Evolutionary conservation across 2,797 vertebrate genomes (phyloP), one percentile per base, ranked within the genome.

Genomic region (Melanotaenia parkinsoni): DNA sequence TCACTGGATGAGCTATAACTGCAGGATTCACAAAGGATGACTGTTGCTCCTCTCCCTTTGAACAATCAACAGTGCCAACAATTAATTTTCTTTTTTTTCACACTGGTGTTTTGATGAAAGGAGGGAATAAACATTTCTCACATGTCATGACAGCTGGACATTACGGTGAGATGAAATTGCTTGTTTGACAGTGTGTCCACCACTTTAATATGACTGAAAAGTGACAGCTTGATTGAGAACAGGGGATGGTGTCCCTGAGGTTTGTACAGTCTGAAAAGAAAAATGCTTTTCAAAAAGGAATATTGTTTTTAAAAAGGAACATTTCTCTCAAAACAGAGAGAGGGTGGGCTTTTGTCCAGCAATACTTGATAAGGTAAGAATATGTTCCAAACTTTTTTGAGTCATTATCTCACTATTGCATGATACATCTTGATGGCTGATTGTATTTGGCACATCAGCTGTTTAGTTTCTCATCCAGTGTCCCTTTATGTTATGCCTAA

Each of bases 61-160:
- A 63, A 78, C 73, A 81, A 77, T 81, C 77, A 80, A 35, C 59
- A 8, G 51, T n/a, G 14, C 78, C 72, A 84, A 78, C 90, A 76
- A 51, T 78, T 80, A 78, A 58, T 30, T 62, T 60, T 65, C 26
- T 66, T 80, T 73, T 76, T 80, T 24, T 38, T 43, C 69, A 11
- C 78, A 58, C 73, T 45, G 24, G 28, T 20, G 50, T 64, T 67
- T 73, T 74, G 67, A 80, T 24, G 2, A 56, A 69, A 30, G 57
- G 22, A 60, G 26, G 32, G 66, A 62, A 13, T 20, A 82, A 79
- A 63, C 14, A 58, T 58, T 51, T 72, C 45, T 56, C 8, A 64
- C 72, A 72, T 30, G 57, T 81, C 63, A 13, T 24, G 59, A 74
- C 63, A 74, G 63, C 58, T 54, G 59, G 61, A 30, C 58, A 58